Base-by-base conservation (phyloP, 1,140 invertebrate species). In the Aphidius ervi region DNA sequence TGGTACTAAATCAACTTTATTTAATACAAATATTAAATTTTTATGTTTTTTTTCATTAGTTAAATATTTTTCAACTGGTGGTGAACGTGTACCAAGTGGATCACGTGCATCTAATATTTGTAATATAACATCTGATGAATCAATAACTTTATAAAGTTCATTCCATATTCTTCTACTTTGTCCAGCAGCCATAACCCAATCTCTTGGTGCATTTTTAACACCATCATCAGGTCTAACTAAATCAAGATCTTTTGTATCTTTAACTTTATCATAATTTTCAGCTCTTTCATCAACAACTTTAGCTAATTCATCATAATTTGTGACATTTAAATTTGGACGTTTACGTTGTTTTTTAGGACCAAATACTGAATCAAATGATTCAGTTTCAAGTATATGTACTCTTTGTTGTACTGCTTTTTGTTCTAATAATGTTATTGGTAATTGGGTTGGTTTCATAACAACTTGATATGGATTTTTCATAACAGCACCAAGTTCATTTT, bases 141-240 rank as follows among this genome's bases (percentile, higher is more conserved):
- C 98, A 52, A 99, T 91, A 8, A 99, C 96, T 86, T 99, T 99
- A 74, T 99, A 98, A 6, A 99, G 77, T 79, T 99, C 98, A 82
- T 97, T 97, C 97, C 98, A 99, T 70, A 99, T 97, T 68, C 98
- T 84, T 82, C 88, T 97, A 70, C 95, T 98, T 74, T 97, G 94
- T 5, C 97, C 98, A 41, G 94, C 93, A 54, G 83, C 86, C 86
- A 95, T 95, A 5, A 95, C 86, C 89, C 91, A 93, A 68, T 92
- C 90, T 60, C 92, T 84, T 46, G 85, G 85, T 1, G 85, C 82
- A 67, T 89, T 86, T 68, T 82, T 86, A 1, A 92, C 83, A 6
- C 95, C 87, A 59, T 86, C 82, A 75, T 98, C 93, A 71, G 96
- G 88, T 56, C 85, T 82, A 2, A 93, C 82, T 53, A 96, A 81